Conservation (phyloP, 2,888 invertebrate species). For the Drosophila nigricruria region DNA sequence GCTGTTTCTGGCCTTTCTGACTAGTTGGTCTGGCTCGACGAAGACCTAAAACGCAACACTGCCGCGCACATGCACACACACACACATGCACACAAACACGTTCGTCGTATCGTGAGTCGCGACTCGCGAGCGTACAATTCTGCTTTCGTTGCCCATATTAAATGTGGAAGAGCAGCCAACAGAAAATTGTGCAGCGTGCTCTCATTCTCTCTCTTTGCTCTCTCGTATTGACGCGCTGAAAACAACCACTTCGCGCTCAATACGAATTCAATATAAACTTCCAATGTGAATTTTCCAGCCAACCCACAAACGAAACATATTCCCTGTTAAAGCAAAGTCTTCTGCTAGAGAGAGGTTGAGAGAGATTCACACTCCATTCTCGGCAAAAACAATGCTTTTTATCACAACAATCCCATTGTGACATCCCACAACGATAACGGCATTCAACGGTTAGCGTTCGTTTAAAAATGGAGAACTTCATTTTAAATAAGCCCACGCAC, state of each 20-base stretch:
- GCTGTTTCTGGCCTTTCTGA: no score
- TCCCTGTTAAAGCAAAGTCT: conserved; percentile 6
- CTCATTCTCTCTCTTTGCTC: conserved; percentile 17
- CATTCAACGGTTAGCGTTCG: neutral
- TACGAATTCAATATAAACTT: conserved; percentile 54
- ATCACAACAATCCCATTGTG: conserved; percentile 4
- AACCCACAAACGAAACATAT: conserved; percentile 20
- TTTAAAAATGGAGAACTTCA: neutral
- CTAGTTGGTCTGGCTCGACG: no score
- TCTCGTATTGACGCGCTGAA: conserved; percentile 30
- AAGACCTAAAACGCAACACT: no score
- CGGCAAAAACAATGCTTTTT: neutral
- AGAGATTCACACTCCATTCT: neutral
- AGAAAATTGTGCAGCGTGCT: conserved; percentile 8
- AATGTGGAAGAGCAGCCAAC: conserved; percentile 34
- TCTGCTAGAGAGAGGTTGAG: neutral
- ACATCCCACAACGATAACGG: neutral
- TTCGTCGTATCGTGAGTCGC: conserved; percentile 2
- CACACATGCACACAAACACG: neutral
- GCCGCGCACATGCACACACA: neutral
- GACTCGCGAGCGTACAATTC: conserved; percentile 44
- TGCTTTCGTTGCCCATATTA: conserved; percentile 63
- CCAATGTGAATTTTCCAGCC: conserved; percentile 64
- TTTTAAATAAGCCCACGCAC: neutral
- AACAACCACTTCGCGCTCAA: conserved; percentile 74